Evolutionary conservation across 2,888 invertebrate species (phyloP).

Genomic region (Mimas tiliae): DNA sequence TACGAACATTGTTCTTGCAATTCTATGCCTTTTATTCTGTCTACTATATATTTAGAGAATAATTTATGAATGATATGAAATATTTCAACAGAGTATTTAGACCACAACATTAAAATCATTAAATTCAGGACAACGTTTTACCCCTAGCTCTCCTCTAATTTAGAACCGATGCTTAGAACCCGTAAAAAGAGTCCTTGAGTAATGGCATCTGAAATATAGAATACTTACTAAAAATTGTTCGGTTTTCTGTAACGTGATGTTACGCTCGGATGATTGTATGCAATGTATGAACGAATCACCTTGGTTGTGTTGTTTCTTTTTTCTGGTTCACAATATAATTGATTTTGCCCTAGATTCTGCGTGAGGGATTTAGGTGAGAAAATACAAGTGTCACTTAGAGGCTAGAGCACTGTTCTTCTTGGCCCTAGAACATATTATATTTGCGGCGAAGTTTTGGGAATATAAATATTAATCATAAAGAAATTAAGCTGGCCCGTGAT

Average conservation of each 20-base stretch:
- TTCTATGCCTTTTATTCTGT: no score
- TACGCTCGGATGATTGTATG: slow-evolving; percentile 3
- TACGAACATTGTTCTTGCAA: no score
- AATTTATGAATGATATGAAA: no score
- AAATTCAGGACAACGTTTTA: no score
- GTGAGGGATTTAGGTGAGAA: neutral
- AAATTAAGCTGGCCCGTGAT: neutral
- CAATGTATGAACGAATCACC: slow-evolving; percentile 22
- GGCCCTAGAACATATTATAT: neutral
- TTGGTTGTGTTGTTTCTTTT: slow-evolving; percentile 29
- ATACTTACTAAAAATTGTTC: neutral
- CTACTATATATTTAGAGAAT: no score
- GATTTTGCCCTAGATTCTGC: neutral
- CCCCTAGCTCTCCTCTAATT: no score
- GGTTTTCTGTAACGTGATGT: slow-evolving; percentile 3
- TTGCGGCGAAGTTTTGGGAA: neutral
- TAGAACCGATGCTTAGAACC: neutral
- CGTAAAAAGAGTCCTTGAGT: neutral
- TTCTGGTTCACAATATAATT: slow-evolving; percentile 6
- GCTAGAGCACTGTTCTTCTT: no score
- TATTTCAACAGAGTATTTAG: no score
- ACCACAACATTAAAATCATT: no score
- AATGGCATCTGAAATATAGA: neutral
- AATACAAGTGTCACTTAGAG: no score
- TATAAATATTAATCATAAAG: neutral